Evolutionary conservation across 2,113 vertebrate genomes (phyloP), one percentile per base, ranked within the genome.

Genomic region (Peromyscus californicus): DNA sequence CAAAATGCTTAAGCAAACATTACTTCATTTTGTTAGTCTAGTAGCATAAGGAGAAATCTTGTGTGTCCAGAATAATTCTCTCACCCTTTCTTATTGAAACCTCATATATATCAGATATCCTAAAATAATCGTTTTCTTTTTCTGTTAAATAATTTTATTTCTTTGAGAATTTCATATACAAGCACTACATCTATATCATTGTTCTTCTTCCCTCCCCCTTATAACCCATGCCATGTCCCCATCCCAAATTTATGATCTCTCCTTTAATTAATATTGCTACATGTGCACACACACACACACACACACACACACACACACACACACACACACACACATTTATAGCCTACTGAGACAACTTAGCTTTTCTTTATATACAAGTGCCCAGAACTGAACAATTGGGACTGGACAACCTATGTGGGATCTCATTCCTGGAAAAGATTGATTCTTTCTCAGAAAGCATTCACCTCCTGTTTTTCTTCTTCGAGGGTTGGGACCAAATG

Each of bases 141-240:
- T 63, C 17, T 63, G 59, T 65, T 26, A 63, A 63, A 42, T 84
- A 29, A 42, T 24, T n/a, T 57, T n/a, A 39, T n/a, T 83, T 26
- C 33, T 70, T 36, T 59, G n/a, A 83, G 6, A 83, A 61, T 83
- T 83, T 59, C 3, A 59, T 26, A 83, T 39, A 26, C 1, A 39
- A 59, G 22, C 11, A 26, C 4, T 65, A 42, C 22, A 31, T 42
- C 7, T 63, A 65, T 65, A 65, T 61, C 15, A 63, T 29, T 45
- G 24, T 11, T 84, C 7, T 4, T 36, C 22, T 45, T 29, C 1
- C 2, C 1, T 11, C 0, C 8, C 24, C 1, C 13, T 65, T 61
- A 31, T 7, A 31, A 15, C 2, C 15, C 13, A 2, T 63, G 15
- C 7, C 4, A 42, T 42, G 0, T 45, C 4, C 15, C n/a, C 45